Evolutionary conservation across 2,888 invertebrate genomes (phyloP), one percentile per base, ranked within the genome.

Genomic region (Dyspetes luteomarginatus): DNA sequence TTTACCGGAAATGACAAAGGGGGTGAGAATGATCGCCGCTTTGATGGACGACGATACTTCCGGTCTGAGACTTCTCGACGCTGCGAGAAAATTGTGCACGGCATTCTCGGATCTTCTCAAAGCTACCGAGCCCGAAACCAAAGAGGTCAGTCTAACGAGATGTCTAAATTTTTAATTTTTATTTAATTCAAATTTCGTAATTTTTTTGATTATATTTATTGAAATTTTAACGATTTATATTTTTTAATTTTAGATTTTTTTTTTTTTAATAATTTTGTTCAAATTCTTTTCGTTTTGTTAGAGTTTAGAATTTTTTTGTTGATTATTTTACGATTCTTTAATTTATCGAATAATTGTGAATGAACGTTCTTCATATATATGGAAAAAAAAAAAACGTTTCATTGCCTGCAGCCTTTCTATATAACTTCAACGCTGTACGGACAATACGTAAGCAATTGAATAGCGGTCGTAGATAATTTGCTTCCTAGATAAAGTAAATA

Each of bases 101-200:
- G 99, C 99, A 2, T 99, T 98, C 93, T 97, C 97, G 68, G 99
- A 99, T 91, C 94, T 99, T 81, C 94, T 99, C 48, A 96, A 96
- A 90, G 98, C 99, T 0, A 98, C 99, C 0, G 98, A 99, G 90
- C 99, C 99, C 0, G 97, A 98, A 91, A 96, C 96, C 77, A 97
- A 97, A 91, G 97, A 97, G 94, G 95, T 95, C n/a, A n/a, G n/a
- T n/a, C n/a, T n/a, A n/a, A n/a, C n/a, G n/a, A n/a, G n/a, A n/a
- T n/a, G n/a, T n/a, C n/a, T n/a, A 9, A 30, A 30, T 69, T 55
- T 30, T 17, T 17, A 52, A 41, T 22, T 58, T 36, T 36, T 36
- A 1, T 36, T 36, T 0, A 36, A 12, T 36, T 36, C 12, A 9
- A 1, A 36, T 36, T 36, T 30, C 4, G 30, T 7, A 30, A 30